A percentile compares a stretch with the other conserved stretches of the same genome.
These are phyloP conservation scores for Poecilia picta DNA, from an alignment of 2,797 vertebrate genomes.

Conservation along the genomic window DNA sequence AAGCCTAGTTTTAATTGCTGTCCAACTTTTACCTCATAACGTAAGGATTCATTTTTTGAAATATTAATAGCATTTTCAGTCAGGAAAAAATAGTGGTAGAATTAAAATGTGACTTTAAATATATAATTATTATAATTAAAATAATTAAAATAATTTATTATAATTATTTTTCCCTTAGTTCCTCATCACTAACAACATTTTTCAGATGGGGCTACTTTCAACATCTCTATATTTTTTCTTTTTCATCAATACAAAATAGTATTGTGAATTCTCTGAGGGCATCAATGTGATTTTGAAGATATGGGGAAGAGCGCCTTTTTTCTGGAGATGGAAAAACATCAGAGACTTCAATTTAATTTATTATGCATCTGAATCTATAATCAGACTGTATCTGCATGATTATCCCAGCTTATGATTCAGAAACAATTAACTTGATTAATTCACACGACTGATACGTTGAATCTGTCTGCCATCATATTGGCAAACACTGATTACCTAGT, in stretches of 20 bases:
- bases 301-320: neutral
- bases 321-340: neutral
- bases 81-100: neutral
- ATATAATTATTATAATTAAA: too few relatives aligned
- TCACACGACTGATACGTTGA: neutral
- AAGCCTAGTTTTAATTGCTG: neutral
- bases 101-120: neutral
- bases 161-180: neutral
- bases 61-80: neutral
- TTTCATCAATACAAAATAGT: neutral
- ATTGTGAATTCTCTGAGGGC: neutral
- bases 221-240: neutral
- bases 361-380: neutral
- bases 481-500: neutral
- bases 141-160: too few relatives aligned
- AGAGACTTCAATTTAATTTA: neutral
- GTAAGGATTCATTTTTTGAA: neutral
- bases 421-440: neutral
- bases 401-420: neutral
- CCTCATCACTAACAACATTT: neutral
- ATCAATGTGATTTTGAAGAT: neutral
- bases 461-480: slow-evolving; percentile 1
- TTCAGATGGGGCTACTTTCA: neutral
- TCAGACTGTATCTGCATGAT: neutral
- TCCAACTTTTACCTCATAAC: neutral